Base-by-base conservation (phyloP, 2,888 invertebrate genomes). In the Helicoverpa assulta region DNA sequence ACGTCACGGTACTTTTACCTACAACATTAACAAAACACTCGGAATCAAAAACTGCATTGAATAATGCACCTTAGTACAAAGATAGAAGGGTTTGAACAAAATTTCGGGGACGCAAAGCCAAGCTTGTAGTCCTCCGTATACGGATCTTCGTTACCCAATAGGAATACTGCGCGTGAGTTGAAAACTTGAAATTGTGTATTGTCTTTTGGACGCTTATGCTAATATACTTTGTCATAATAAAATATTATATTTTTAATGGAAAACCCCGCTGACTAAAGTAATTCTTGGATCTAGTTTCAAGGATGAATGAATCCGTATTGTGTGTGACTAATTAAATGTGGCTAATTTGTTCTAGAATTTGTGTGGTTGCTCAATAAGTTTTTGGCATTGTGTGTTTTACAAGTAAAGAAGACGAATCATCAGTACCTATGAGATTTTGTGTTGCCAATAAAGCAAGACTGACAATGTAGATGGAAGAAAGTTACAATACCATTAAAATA, bases 71-170 rank as follows among this genome's bases (percentile, higher is more conserved):
- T 70, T 84, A 85, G 53, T 0, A 1, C 5, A 14, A 0, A 14
- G 0, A 0, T 0, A 37, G 7, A 68, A 74, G 60, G 61, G 54
- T 12, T 62, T 59, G 21, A 2, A 2, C 1, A 5, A 14, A 7
- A 33, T 67, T 72, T 72, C 57, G 51, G 12, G 47, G 21, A 29
- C 19, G 78, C 58, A 69, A 75, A 54, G 37, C 43, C 43, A 78
- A 70, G 12, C 54, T 80, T 79, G 85, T 85, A 63, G 78, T 80
- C 70, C 76, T 86, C 84, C 70, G 67, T 86, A 89, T 81, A 90
- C 90, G 88, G 90, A 90, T 92, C 88, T 87, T 88, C 86, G 90
- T 94, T 91, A 86, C 91, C 91, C 89, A 93, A 92, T 90, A 90
- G 85, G 87, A 88, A 86, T 86, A 79, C 85, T 87, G 92, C 86